phyloP scores from a whole-genome alignment of 1,140 invertebrate species.

The Drosophila burlai region DNA sequence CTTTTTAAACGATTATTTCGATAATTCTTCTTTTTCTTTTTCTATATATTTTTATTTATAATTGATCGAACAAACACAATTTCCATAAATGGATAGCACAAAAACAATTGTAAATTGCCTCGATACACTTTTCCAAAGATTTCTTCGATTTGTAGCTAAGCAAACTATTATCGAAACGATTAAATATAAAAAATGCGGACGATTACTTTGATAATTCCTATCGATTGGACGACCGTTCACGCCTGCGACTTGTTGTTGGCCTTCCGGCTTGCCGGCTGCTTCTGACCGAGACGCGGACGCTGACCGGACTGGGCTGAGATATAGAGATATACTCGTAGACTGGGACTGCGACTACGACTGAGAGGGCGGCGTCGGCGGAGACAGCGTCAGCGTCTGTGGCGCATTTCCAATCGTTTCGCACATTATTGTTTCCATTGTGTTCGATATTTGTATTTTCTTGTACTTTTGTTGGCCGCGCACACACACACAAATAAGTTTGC shows the following conservation, averaged over 20 bases:
- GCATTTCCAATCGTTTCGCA: slow-evolving; percentile 82
- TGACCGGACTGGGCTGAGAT: slow-evolving; percentile 64
- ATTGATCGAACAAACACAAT: background rate
- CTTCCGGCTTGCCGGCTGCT: slow-evolving; percentile 68
- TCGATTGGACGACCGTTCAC: slow-evolving; percentile 63
- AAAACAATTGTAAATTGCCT: background rate
- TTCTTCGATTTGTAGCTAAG: background rate
- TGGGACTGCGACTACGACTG: slow-evolving; percentile 16
- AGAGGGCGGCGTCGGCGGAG: slow-evolving; percentile 42
- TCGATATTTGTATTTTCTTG: slow-evolving; percentile 82
- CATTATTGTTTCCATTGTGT: slow-evolving; percentile 83
- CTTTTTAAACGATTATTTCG: slow-evolving; percentile 1
- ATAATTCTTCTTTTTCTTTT: background rate
- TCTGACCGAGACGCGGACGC: slow-evolving; percentile 67
- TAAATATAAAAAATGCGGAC: background rate
- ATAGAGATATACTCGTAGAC: slow-evolving; percentile 37
- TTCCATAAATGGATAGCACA: too few species aligned
- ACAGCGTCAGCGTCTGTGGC: slow-evolving; percentile 62
- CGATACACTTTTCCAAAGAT: background rate
- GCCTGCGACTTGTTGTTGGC: slow-evolving; percentile 62
- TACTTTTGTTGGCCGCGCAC: slow-evolving; percentile 64
- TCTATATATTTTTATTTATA: background rate
- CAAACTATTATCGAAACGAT: too few species aligned
- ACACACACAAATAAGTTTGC: slow-evolving; percentile 54
- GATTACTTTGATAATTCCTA: slow-evolving; percentile 72